Base-by-base conservation (phyloP, 2,797 vertebrate genomes). In the Schizopygopsis pylzovi region DNA sequence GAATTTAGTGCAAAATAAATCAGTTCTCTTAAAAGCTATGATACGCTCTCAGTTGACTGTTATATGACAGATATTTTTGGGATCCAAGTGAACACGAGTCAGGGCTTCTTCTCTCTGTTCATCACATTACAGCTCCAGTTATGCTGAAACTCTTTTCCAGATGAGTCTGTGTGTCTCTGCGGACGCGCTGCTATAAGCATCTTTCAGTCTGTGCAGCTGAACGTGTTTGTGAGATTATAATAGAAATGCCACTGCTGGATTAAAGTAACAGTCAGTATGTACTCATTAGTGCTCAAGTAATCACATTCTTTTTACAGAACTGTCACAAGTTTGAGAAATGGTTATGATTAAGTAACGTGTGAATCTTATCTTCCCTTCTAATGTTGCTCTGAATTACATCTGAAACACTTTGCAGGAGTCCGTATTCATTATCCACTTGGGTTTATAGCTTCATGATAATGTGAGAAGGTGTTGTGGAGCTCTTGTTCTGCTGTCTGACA, bases 181-280 rank as follows among this genome's bases (percentile, higher is more conserved):
- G 67, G 86, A 84, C 77, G 88, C 89, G 85, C 91, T 92, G 92
- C 87, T 93, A 87, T 89, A 94, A 91, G 89, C 92, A 92, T 93
- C 91, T 79, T 79, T 90, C 84, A 52, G 85, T 83, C 77, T 80
- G 88, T 81, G 61, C 75, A 71, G 47, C 84, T 87, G 75, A 83
- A 84, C 79, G 43, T 3, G 28, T 81, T 71, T 43, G 54, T 18
- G 41, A 81, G 54, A 81, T 59, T 45, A 37, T 39, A 49, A 72
- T 41, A 75, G 33, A 47, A 79, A 43, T 18, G 56, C 33, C 28
- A 22, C 18, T 33, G 28, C 22, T 61, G 54, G 39, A 61, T 43
- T 77, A 37, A 77, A 39, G 20, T n/a, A 22, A 41, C 54, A 77
- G 37, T 37, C 2, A 39, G 37, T 10, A 61, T 78, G 43, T 78